These are phyloP conservation scores for Azemiops feae DNA, from an alignment of 2,113 vertebrate genomes.

Conservation along the genomic window DNA sequence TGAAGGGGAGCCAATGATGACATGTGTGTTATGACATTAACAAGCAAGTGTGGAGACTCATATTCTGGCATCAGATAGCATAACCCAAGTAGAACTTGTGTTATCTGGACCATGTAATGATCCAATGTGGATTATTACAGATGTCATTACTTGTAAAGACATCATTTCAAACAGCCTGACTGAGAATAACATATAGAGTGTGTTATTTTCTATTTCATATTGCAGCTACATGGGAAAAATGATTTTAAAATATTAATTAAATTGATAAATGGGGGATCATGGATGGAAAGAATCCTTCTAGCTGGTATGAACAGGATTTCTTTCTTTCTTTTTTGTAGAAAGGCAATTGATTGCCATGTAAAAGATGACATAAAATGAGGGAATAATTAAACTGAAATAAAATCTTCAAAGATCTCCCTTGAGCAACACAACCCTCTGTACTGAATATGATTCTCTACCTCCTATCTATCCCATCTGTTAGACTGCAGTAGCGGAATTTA, in stretches of 20 bases:
- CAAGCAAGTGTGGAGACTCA: not conserved
- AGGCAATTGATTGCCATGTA: conserved; percentile 49
- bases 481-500: conserved; percentile 47
- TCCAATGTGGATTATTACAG: not conserved
- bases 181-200: not conserved
- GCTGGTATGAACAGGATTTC: conserved; percentile 19
- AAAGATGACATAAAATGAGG: conserved; percentile 44
- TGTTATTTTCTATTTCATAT: conserved; percentile 18
- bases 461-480: conserved; percentile 24
- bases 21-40: not conserved
- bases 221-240: not conserved
- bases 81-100: not conserved
- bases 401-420: conserved; percentile 47
- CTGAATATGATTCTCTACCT: conserved; percentile 32
- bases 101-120: not conserved
- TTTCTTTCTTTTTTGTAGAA: conserved; percentile 20
- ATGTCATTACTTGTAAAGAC: not conserved
- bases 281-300: conserved; percentile 20
- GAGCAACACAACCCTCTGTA: conserved; percentile 33
- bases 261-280: not conserved
- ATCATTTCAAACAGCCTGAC: not conserved
- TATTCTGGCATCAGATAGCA: not conserved
- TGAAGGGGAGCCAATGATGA: not conserved
- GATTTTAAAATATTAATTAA: conserved; percentile 30
- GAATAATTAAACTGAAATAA: conserved; percentile 48